Evolutionary conservation across 1,140 invertebrate species (phyloP).

Genomic region (Macrosteles quadrilineatus): DNA sequence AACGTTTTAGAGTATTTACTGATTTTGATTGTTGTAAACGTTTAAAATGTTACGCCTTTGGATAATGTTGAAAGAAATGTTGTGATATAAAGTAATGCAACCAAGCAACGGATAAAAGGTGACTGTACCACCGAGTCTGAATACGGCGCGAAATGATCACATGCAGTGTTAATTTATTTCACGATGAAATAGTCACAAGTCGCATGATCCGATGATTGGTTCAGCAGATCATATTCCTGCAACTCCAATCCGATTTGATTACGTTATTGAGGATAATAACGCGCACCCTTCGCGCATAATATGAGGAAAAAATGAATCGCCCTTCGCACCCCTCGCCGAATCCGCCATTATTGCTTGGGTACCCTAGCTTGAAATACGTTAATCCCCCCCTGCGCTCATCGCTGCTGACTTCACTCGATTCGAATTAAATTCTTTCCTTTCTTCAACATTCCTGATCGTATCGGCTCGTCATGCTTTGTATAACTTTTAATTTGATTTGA

Average conservation of each 20-base stretch:
- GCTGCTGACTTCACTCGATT: constrained; percentile 23
- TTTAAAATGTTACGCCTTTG: too few relatives aligned
- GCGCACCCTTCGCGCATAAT: constrained; percentile 29
- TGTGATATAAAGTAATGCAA: too few relatives aligned
- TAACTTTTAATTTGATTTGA: constrained; percentile 25
- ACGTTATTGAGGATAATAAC: constrained; percentile 21
- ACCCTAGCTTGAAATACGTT: constrained; percentile 25
- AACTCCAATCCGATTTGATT: constrained; percentile 22
- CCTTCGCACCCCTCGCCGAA: neutral
- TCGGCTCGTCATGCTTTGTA: constrained; percentile 11
- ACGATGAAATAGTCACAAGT: too few relatives aligned
- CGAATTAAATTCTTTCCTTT: constrained; percentile 31
- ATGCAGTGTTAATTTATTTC: too few relatives aligned
- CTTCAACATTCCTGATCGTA: constrained; percentile 22
- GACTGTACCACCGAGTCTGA: too few relatives aligned
- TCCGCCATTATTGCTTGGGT: constrained; percentile 28
- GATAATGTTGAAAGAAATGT: too few relatives aligned
- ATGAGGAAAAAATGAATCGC: constrained; percentile 24
- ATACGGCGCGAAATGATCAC: too few relatives aligned
- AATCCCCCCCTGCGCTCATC: constrained; percentile 9
- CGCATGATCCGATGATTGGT: too few relatives aligned
- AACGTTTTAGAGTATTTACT: too few relatives aligned
- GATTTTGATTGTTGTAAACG: too few relatives aligned
- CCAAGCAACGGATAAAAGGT: too few relatives aligned
- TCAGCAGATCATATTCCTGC: too few relatives aligned